A percentile compares a stretch with the other conserved stretches of the same genome.
Evolutionary conservation across 23 tunicate species (phyloP).

Genomic region (Botrylloides violaceus): DNA sequence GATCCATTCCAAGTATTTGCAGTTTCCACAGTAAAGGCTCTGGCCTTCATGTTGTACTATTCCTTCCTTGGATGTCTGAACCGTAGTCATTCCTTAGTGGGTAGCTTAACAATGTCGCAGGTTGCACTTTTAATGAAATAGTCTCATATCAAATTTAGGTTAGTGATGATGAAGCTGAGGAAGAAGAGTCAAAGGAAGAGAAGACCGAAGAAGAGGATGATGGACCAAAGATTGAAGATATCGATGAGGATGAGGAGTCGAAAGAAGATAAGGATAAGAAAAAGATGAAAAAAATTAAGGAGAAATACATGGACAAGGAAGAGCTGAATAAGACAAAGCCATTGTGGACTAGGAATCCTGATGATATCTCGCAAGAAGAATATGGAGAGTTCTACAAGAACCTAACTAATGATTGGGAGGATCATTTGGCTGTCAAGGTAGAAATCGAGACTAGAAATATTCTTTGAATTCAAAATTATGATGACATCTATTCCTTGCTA

Average conservation of each 20-base stretch:
- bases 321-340: conserved; percentile 96
- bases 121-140: neutral
- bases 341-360: conserved; percentile 95
- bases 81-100: neutral
- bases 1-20: conserved; percentile 72
- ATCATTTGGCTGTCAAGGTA: conserved; percentile 97
- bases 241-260: conserved; percentile 77
- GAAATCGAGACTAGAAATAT: neutral
- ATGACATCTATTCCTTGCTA: neutral
- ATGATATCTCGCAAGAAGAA: conserved; percentile 94
- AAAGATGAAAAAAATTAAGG: conserved; percentile 88
- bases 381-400: conserved; percentile 95
- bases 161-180: conserved; percentile 81
- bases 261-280: conserved; percentile 57
- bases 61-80: conserved; percentile 85
- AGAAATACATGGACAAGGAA: conserved; percentile 83
- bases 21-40: conserved; percentile 57
- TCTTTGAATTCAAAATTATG: neutral
- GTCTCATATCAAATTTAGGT: conserved; percentile 9
- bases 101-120: neutral
- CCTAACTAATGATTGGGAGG: conserved; percentile 97
- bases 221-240: conserved; percentile 89
- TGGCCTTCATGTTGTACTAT: conserved; percentile 48
- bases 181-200: conserved; percentile 39
- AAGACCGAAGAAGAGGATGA: conserved; percentile 46